phyloP scores from a whole-genome alignment of 37 sponge, comb jelly and placozoan genomes.

The Cladorhizidae sp. region DNA sequence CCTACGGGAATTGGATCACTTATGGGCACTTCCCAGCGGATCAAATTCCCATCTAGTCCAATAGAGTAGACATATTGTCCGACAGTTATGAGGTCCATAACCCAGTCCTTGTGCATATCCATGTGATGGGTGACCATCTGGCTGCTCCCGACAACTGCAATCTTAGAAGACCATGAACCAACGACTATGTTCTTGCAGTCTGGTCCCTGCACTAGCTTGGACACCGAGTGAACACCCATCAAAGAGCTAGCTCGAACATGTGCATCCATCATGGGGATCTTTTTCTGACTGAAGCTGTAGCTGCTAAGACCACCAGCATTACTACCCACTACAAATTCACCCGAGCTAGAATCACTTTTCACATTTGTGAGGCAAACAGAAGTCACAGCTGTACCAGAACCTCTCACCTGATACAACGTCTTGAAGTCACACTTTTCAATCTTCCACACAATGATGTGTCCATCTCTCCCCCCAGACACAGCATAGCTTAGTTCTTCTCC shows the following conservation, averaged over 20 bases:
- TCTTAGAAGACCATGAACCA: slow-evolving; percentile 44
- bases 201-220: slow-evolving; percentile 19
- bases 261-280: slow-evolving; percentile 8
- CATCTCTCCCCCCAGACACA: slow-evolving; percentile 75
- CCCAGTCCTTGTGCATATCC: slow-evolving; percentile 52
- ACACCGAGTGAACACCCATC: slow-evolving; percentile 28
- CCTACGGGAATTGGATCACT: background rate
- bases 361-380: slow-evolving; percentile 21
- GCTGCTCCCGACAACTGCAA: slow-evolving; percentile 11
- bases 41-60: slow-evolving; percentile 40
- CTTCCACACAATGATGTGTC: slow-evolving; percentile 59
- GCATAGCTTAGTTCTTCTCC: slow-evolving; percentile 12
- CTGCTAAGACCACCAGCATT: slow-evolving; percentile 27
- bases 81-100: slow-evolving; percentile 33
- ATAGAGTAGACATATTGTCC: slow-evolving; percentile 29
- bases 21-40: slow-evolving; percentile 5
- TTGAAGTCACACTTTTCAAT: slow-evolving; percentile 14
- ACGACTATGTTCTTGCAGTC: slow-evolving; percentile 39
- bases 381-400: slow-evolving; percentile 40
- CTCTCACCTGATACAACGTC: slow-evolving; percentile 36
- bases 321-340: slow-evolving; percentile 25
- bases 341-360: background rate
- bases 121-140: background rate
- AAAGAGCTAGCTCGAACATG: slow-evolving; percentile 6
- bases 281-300: slow-evolving; percentile 23